Base-by-base conservation (phyloP, 23 tunicate species). In the Ascidia mentula region DNA sequence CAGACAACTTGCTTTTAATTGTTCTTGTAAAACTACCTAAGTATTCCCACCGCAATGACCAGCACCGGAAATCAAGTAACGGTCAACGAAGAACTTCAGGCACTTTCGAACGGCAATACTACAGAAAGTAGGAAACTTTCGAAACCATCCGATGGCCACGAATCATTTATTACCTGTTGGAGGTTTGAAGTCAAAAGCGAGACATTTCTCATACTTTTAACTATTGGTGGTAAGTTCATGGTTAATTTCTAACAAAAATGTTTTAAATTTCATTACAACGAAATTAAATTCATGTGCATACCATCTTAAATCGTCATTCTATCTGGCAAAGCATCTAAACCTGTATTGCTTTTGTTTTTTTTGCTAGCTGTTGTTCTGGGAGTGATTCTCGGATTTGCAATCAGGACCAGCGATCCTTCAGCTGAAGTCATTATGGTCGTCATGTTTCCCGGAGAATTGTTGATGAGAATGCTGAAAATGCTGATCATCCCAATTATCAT, bases 401-500 rank as follows among this genome's bases (percentile, higher is more conserved):
- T 88, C 31, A 81, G 95, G 5, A n/a, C 32, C 0, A 45, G 69
- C 18, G 36, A 82, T 26, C 85, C 90, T 0, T 89, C 98, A 32
- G 75, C 76, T n/a, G 46, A 33, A 28, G 82, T 90, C 22, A 73
- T 84, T 18, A 45, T 37, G 26, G 69, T 95, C 45, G 83, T 95
- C 74, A 84, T 40, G 53, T 93, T 93, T 72, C 98, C 98, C 3
- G 98, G 98, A 59, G 98, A 93, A 78, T 36, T 93, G 40, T 59
- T 93, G 38, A 93, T 93, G 98, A 61, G 98, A 34, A 88, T 84
- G 89, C 80, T 93, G 60, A 88, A 93, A 39, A 84, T 88, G 89
- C 46, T 93, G 78, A 88, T 93, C 60, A 73, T 93, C 72, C 98
- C 98, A 18, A 74, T 93, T 53, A 79, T 93, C 0, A 77, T 88